phyloP scores from a whole-genome alignment of 2,797 vertebrate genomes.

The Schizopygopsis malacanthus region DNA sequence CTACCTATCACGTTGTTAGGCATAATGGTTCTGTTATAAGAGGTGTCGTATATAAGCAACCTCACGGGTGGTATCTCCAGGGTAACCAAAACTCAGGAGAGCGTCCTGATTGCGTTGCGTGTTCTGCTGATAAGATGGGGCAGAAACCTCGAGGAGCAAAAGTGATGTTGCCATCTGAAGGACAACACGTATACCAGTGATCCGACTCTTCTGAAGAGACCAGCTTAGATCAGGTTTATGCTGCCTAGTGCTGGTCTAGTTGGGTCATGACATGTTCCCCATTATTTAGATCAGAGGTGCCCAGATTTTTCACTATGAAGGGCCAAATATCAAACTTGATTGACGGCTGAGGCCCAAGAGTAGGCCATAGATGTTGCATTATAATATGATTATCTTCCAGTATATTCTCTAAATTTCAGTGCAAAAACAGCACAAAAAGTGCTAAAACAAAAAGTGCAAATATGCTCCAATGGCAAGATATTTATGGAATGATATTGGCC shows the following conservation, averaged over 20 bases:
- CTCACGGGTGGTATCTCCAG: conserved; percentile 47
- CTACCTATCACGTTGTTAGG: conserved; percentile 28
- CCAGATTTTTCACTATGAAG: not conserved
- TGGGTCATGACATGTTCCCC: not conserved
- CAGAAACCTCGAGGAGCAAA: not conserved
- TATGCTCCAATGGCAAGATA: not conserved
- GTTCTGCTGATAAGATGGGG: conserved; percentile 1
- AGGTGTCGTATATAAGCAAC: conserved; percentile 44
- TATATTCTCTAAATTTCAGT: not conserved
- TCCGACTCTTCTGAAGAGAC: not conserved
- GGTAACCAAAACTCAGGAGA: conserved; percentile 35
- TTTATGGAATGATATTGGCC: not conserved
- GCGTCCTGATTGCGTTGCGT: too few species aligned
- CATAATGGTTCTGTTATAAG: conserved; percentile 50
- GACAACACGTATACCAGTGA: not conserved
- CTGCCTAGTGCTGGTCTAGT: not conserved
- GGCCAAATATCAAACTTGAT: not conserved
- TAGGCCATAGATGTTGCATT: not conserved
- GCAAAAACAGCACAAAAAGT: not conserved
- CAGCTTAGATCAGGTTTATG: not conserved
- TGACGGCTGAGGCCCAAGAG: not conserved
- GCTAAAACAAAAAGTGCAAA: not conserved
- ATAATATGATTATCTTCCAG: not conserved
- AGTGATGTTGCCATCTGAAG: not conserved
- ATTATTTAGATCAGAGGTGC: not conserved